Evolutionary conservation across 2,113 vertebrate species (phyloP).

Genomic region (Odontophorus gujanensis): DNA sequence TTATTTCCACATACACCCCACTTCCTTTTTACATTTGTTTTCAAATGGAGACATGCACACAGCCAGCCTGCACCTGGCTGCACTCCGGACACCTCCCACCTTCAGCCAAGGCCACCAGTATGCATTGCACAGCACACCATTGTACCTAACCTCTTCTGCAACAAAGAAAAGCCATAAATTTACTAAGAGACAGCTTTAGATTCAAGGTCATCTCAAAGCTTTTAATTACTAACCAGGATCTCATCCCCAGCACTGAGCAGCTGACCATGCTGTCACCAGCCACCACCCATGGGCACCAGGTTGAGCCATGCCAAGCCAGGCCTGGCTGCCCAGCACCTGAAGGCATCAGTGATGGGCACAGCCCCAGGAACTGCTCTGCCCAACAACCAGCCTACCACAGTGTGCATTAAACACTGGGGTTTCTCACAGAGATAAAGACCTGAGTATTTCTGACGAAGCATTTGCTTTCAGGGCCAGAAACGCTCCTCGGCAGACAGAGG

Average conservation of each 20-base stretch:
- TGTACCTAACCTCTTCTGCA: slow-evolving; percentile 11
- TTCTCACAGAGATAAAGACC: background rate
- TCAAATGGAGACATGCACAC: background rate
- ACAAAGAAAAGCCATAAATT: slow-evolving; percentile 24
- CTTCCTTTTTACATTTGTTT: background rate
- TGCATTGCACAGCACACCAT: background rate
- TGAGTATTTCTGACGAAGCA: background rate
- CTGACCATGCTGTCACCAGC: background rate
- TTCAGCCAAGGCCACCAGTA: background rate
- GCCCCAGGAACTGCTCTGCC: background rate
- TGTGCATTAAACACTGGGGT: background rate
- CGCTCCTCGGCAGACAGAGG: accelerated
- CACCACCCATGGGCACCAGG: no score
- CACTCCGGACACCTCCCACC: slow-evolving; percentile 5
- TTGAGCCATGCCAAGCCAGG: no score
- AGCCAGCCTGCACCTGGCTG: background rate
- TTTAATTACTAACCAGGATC: slow-evolving; percentile 52
- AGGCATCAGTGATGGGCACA: no score
- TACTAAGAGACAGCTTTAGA: slow-evolving; percentile 52
- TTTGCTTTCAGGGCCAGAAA: background rate
- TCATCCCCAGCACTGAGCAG: background rate
- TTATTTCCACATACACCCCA: background rate
- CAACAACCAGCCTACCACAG: background rate
- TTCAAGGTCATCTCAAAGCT: slow-evolving; percentile 67
- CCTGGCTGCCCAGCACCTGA: no score